These are phyloP conservation scores for Lagria hirta DNA, from an alignment of 2,888 invertebrate genomes.

Conservation along the genomic window DNA sequence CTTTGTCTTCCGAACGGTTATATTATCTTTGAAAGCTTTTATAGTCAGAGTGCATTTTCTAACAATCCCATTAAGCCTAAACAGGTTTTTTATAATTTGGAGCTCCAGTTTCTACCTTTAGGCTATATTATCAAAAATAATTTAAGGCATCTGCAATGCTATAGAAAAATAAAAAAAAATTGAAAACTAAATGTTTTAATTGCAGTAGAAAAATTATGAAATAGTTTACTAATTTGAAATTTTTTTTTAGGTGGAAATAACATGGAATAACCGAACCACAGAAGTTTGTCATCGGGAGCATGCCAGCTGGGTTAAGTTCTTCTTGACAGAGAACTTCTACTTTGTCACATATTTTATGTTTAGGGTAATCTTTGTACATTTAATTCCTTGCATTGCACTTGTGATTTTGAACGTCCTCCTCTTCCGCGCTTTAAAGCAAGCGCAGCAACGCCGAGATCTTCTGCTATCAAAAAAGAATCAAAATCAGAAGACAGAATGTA, in stretches of 20 bases:
- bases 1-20: too few relatives aligned
- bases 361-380: slow-evolving; percentile 87
- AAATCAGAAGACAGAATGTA: slow-evolving; percentile 77
- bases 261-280: slow-evolving; percentile 70
- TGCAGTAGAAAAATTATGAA: too few relatives aligned
- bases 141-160: too few relatives aligned
- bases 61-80: too few relatives aligned
- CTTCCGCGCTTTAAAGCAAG: slow-evolving; percentile 81
- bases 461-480: slow-evolving; percentile 50
- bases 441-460: slow-evolving; percentile 61
- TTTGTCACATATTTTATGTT: slow-evolving; percentile 82
- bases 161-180: too few relatives aligned
- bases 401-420: slow-evolving; percentile 86
- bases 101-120: too few relatives aligned
- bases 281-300: slow-evolving; percentile 66
- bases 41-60: too few relatives aligned
- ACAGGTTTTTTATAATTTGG: too few relatives aligned
- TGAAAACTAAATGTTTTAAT: too few relatives aligned
- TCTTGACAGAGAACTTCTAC: slow-evolving; percentile 72
- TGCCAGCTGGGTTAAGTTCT: slow-evolving; percentile 70
- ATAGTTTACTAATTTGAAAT: background rate
- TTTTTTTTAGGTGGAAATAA: slow-evolving; percentile 59
- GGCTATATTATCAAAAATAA: too few relatives aligned
- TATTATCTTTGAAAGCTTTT: too few relatives aligned
- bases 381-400: slow-evolving; percentile 84